Conservation (phyloP, 2,797 vertebrate species). For the Hydrolagus colliei region DNA sequence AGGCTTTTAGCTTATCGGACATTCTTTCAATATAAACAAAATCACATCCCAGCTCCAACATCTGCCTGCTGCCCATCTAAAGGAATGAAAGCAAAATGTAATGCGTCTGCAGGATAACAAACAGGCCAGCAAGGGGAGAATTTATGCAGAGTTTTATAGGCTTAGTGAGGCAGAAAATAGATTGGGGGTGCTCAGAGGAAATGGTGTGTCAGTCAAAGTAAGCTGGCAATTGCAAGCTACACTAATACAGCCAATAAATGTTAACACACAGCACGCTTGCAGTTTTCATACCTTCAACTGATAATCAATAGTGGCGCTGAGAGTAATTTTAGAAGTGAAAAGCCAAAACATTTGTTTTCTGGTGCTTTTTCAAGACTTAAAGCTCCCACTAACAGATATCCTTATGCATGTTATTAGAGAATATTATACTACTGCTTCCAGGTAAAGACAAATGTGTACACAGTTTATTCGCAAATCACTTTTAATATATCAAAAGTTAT, state of each 20-base stretch:
- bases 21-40: conserved; percentile 42
- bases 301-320: conserved; percentile 35
- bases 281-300: conserved; percentile 36
- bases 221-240: conserved; percentile 46
- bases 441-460: neutral
- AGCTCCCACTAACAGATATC: conserved; percentile 7
- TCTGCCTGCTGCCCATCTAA: conserved; percentile 49
- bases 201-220: conserved; percentile 67
- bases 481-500: too few species aligned
- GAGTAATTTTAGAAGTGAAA: conserved; percentile 33
- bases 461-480: neutral
- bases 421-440: neutral
- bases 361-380: neutral
- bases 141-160: conserved; percentile 73
- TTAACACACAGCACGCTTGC: conserved; percentile 36
- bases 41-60: conserved; percentile 49
- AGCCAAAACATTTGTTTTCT: conserved; percentile 10
- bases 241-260: conserved; percentile 42
- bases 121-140: conserved; percentile 59
- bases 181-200: conserved; percentile 61
- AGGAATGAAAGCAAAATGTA: conserved; percentile 54
- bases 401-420: conserved; percentile 14
- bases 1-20: conserved; percentile 42
- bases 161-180: conserved; percentile 79
- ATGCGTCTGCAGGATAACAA: conserved; percentile 59